Evolutionary conservation across 2,797 vertebrate genomes (phyloP), one percentile per base, ranked within the genome.

Genomic region (Lagocephalus sceleratus): DNA sequence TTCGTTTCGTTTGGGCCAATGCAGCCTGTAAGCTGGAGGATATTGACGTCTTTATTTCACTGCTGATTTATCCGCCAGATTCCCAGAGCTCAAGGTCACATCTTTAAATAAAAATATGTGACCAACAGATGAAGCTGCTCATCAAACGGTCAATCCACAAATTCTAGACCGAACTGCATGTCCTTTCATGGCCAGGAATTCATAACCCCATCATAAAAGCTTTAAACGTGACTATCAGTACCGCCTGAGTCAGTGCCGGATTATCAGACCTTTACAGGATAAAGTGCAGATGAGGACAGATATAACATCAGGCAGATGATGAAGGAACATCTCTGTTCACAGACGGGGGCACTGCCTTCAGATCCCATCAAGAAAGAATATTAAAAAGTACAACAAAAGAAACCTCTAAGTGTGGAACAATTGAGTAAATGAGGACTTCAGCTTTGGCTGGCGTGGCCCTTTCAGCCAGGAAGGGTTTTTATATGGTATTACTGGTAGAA

Each of bases 301-400:
- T 25, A n/a, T 38, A 6, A 35, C 41, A 7, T 7, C 12, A 46
- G 41, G 49, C 15, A 0, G 20, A 20, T 43, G 26, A 60, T 74
- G 46, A 68, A 66, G 66, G 38, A 40, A 32, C 2, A 1, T 51
- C 61, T 50, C 20, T 16, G 12, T 25, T 19, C 19, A 8, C 25
- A 35, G 15, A 65, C 49, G 21, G 51, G 54, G 44, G 41, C 29
- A 35, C 48, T 35, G 40, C 47, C 35, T 23, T 51, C 16, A 5
- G 9, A 21, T 23, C 54, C 43, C 14, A 38, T 20, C 17, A 19
- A 40, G 19, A 35, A 64, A 54, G 17, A 20, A 47, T 56, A 62
- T 68, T 46, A 23, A 35, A 58, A 47, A 35, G 47, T 26, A 35
- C 52, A 62, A 54, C 9, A 60, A 59, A 16, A 58, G 49, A 35